Conservation (phyloP, 1,140 invertebrate species). For the Eupeodes corollae region DNA sequence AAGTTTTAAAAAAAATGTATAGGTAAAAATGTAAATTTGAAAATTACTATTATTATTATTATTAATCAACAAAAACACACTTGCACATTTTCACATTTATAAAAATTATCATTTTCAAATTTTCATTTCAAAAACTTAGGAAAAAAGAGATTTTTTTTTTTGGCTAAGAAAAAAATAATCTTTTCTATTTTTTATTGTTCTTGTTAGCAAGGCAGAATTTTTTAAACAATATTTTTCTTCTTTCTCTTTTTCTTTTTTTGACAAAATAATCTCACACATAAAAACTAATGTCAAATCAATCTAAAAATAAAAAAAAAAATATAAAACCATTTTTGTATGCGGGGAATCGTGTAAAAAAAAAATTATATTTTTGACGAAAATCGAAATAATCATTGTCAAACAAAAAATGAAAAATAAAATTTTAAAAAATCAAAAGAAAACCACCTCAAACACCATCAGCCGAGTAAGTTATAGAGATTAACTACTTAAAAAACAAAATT, state of each 20-base stretch:
- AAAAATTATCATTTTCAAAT: no score
- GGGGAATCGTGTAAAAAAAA: no score
- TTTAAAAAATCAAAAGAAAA: not conserved
- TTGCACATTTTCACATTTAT: not conserved
- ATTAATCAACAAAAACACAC: no score
- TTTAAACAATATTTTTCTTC: constrained; percentile 1
- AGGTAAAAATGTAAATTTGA: no score
- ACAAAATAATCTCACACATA: constrained; percentile 7
- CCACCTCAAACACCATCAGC: not conserved
- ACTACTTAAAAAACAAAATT: not conserved
- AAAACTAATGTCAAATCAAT: no score
- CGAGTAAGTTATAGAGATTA: not conserved
- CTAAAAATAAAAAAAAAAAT: no score
- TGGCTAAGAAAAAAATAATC: not conserved
- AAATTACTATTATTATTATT: no score
- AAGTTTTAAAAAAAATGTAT: no score
- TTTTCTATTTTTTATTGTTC: constrained; percentile 9
- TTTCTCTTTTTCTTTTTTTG: constrained; percentile 11
- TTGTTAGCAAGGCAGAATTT: constrained; percentile 6
- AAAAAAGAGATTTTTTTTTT: no score
- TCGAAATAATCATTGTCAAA: not conserved
- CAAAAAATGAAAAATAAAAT: not conserved
- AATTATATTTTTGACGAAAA: no score
- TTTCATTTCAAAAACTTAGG: no score
- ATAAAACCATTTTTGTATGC: no score